These are phyloP conservation scores for Xiphophorus hellerii DNA, from an alignment of 2,113 vertebrate species.

Conservation along the genomic window DNA sequence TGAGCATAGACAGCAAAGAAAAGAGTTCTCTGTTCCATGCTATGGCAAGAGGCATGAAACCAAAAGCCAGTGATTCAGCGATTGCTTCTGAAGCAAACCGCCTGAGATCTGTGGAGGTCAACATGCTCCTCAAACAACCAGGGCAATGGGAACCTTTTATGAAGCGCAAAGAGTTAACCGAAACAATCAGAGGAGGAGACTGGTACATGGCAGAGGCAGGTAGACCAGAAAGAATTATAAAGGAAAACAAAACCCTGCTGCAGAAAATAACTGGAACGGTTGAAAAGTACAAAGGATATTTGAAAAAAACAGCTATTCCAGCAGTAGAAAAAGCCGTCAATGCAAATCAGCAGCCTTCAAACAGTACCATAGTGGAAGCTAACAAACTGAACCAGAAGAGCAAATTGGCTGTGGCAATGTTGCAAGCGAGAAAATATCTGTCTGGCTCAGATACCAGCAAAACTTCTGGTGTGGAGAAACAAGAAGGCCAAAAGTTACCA, in stretches of 20 bases:
- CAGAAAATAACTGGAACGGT: conserved; percentile 5
- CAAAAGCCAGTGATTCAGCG: conserved; percentile 13
- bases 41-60: conserved; percentile 21
- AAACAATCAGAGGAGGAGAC: conserved; percentile 23
- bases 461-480: not conserved
- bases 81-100: not conserved
- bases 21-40: conserved; percentile 25
- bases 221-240: not conserved
- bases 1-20: not conserved
- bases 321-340: not conserved
- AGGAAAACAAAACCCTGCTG: not conserved
- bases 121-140: not conserved
- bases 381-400: conserved; percentile 11
- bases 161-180: conserved; percentile 23
- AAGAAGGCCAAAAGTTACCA: not conserved
- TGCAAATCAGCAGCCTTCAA: conserved; percentile 33
- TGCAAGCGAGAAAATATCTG: conserved; percentile 24
- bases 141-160: conserved; percentile 29
- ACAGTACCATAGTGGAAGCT: not conserved
- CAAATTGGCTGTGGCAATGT: conserved; percentile 24
- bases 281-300: not conserved
- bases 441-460: not conserved
- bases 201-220: conserved; percentile 18
- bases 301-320: not conserved
- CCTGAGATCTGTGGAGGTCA: not conserved